phyloP scores from a whole-genome alignment of 2,797 vertebrate genomes.

The Phylloscopus collybita region DNA sequence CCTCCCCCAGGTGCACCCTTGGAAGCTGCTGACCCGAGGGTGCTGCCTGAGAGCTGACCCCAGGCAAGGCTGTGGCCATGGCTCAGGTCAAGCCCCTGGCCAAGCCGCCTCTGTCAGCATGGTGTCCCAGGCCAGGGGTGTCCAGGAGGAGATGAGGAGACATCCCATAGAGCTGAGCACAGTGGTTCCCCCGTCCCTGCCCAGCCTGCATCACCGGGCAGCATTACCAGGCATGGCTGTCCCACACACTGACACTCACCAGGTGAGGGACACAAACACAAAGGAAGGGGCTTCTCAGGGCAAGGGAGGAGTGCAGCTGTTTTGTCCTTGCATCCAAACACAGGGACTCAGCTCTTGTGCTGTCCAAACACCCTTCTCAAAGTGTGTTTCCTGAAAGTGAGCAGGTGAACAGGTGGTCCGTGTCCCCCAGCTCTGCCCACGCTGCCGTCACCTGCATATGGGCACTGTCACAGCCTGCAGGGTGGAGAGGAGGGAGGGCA shows the following conservation, averaged over 20 bases:
- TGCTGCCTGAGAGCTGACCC: neutral
- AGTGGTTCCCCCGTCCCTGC: neutral
- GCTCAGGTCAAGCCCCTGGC: neutral
- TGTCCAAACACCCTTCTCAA: neutral
- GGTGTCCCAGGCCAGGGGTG: neutral
- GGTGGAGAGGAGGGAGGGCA: neutral
- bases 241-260: neutral
- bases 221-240: neutral
- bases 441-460: neutral
- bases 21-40: neutral
- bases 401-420: rapidly evolving
- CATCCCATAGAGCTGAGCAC: neutral
- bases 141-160: neutral
- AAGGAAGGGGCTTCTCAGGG: neutral
- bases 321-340: neutral
- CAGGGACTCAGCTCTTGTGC: neutral
- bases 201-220: neutral
- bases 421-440: neutral
- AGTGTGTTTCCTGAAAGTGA: neutral
- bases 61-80: neutral
- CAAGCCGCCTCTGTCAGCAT: rapidly evolving
- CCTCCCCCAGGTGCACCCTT: neutral
- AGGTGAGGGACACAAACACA: neutral
- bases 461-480: neutral
- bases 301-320: neutral